phyloP scores from a whole-genome alignment of 2,797 vertebrate genomes.

The Martes flavigula region DNA sequence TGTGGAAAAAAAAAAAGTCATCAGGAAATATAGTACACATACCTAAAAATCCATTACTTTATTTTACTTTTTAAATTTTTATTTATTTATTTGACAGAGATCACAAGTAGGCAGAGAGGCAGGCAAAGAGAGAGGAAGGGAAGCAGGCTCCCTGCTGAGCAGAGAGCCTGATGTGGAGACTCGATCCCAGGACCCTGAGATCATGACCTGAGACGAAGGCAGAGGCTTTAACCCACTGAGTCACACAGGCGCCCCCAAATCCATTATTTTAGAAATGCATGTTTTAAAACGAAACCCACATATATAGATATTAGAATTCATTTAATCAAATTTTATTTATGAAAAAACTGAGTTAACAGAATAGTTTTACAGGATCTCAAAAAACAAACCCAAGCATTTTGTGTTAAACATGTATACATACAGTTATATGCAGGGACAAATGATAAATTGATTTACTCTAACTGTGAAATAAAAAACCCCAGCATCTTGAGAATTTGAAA shows the following conservation, averaged over 20 bases:
- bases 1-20: neutral
- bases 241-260: neutral
- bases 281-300: neutral
- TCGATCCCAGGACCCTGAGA: no score
- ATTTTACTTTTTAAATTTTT: neutral
- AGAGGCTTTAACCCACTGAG: no score
- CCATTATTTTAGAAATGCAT: slow-evolving; percentile 1
- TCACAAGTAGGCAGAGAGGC: no score
- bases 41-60: slow-evolving; percentile 16
- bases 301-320: neutral
- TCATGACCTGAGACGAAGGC: no score
- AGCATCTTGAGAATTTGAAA: neutral
- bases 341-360: neutral
- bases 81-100: no score
- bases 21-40: neutral
- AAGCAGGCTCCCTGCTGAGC: no score
- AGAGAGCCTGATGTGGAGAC: no score
- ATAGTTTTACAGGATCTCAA: neutral
- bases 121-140: no score
- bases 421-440: neutral
- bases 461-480: neutral
- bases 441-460: neutral
- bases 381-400: neutral
- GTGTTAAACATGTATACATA: neutral
- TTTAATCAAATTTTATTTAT: neutral